Conservation (phyloP, 1,140 invertebrate genomes). For the Cherax destructor region DNA sequence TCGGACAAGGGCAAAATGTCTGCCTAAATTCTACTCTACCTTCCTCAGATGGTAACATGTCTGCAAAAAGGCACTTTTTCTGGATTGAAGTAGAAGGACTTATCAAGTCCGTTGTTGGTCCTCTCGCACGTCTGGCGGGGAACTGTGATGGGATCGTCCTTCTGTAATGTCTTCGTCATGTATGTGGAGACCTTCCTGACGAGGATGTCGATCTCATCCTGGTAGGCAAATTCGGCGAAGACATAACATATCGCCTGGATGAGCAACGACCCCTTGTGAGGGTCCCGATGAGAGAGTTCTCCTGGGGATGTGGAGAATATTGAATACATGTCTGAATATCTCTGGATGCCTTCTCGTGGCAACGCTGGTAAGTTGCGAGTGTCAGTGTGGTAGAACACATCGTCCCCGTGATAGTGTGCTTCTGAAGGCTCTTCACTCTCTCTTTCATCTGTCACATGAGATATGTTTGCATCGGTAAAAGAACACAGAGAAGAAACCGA, state of each 20-base stretch:
- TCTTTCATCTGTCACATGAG: background rate
- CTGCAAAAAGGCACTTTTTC: slow-evolving; percentile 24
- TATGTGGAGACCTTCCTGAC: slow-evolving; percentile 79
- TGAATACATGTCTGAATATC: slow-evolving; percentile 81
- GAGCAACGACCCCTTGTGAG: slow-evolving; percentile 83
- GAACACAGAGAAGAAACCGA: background rate
- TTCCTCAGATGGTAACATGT: slow-evolving; percentile 43
- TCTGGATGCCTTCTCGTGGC: slow-evolving; percentile 73
- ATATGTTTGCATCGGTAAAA: background rate
- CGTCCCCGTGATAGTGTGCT: background rate
- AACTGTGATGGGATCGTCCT: slow-evolving; percentile 60
- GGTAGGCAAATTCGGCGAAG: slow-evolving; percentile 83
- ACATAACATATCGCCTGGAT: slow-evolving; percentile 85
- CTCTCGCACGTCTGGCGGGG: slow-evolving; percentile 62
- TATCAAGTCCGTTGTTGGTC: slow-evolving; percentile 68
- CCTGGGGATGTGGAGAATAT: slow-evolving; percentile 82
- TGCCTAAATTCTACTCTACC: background rate
- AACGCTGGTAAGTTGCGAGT: background rate
- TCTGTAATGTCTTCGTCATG: slow-evolving; percentile 67
- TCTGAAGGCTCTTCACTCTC: background rate
- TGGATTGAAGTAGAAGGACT: slow-evolving; percentile 67
- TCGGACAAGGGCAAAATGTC: too few relatives aligned
- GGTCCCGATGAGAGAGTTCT: slow-evolving; percentile 82
- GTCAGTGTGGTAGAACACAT: slow-evolving; percentile 9
- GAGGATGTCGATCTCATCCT: slow-evolving; percentile 81